These are phyloP conservation scores for Polydrusus pterygomalis DNA, from an alignment of 2,888 invertebrate genomes.

Conservation along the genomic window DNA sequence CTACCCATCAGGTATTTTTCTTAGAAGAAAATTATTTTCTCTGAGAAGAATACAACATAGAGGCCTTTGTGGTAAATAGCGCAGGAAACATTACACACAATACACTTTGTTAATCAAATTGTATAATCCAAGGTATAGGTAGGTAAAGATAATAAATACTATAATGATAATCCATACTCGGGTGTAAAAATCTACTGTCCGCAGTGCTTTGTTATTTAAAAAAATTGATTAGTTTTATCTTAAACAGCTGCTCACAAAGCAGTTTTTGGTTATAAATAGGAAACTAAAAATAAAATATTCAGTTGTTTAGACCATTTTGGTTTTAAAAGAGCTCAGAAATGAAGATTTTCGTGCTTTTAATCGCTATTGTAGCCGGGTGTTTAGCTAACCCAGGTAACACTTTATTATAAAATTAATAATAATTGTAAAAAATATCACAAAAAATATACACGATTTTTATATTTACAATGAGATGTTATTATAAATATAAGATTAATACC, in stretches of 20 bases:
- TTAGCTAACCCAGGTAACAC: conserved; percentile 47
- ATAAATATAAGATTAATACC: not conserved
- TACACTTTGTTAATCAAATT: not conserved
- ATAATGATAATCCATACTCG: not conserved
- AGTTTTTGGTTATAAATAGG: not conserved
- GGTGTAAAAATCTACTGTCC: not conserved
- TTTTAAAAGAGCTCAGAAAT: conserved; percentile 31
- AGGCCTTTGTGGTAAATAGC: too few species aligned
- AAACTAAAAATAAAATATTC: not conserved
- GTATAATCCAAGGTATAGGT: not conserved
- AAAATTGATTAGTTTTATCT: conserved; percentile 1
- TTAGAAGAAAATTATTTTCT: too few species aligned
- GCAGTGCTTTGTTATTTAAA: not conserved
- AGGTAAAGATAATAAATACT: conserved; percentile 19
- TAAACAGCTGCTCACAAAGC: not conserved
- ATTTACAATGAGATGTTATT: not conserved
- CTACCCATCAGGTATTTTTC: too few species aligned
- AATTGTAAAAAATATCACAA: too few species aligned
- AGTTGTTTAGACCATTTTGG: conserved; percentile 17
- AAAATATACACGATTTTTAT: too few species aligned
- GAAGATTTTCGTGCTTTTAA: conserved; percentile 39
- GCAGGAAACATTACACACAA: not conserved
- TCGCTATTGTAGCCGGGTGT: conserved; percentile 34
- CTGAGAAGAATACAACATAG: too few species aligned
- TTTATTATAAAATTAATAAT: not conserved